Evolutionary conservation across 2,888 invertebrate genomes (phyloP).

Genomic region (Cecidostiba fungosa): DNA sequence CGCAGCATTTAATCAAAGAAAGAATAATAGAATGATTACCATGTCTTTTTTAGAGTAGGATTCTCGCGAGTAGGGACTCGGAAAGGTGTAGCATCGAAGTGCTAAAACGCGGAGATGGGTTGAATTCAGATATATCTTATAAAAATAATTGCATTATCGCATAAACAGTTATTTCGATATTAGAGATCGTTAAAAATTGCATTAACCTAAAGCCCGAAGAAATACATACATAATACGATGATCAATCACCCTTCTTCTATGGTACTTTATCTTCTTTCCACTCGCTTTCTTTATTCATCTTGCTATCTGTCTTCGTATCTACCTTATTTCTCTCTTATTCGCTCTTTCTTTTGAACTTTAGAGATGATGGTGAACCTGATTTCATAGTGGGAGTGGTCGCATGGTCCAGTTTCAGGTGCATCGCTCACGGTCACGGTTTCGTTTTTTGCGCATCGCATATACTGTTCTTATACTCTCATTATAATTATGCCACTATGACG

Average conservation of each 20-base stretch:
- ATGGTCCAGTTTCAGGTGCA: slow-evolving; percentile 69
- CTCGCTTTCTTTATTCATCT: slow-evolving; percentile 26
- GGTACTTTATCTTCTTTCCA: slow-evolving; percentile 24
- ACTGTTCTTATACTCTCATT: too few relatives aligned
- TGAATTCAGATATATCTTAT: background rate
- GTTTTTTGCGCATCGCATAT: background rate
- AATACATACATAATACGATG: background rate
- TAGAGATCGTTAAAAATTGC: background rate
- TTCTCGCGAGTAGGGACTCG: too few relatives aligned
- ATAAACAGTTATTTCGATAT: background rate
- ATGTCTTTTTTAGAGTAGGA: too few relatives aligned
- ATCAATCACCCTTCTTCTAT: background rate
- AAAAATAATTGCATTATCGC: background rate
- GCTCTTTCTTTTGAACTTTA: slow-evolving; percentile 36
- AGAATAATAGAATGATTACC: too few relatives aligned
- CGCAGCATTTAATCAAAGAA: too few relatives aligned
- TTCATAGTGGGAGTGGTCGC: slow-evolving; percentile 72
- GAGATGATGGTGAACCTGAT: slow-evolving; percentile 66
- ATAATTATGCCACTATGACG: too few relatives aligned
- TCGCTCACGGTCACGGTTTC: slow-evolving; percentile 9
- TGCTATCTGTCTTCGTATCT: slow-evolving; percentile 28
- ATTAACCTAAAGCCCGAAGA: background rate
- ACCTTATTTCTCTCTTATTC: slow-evolving; percentile 37
- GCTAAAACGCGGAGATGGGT: slow-evolving; percentile 26
- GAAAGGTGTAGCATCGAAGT: too few relatives aligned